Evolutionary conservation across 1,140 invertebrate genomes (phyloP).

Genomic region (Neotoxoptera formosana): DNA sequence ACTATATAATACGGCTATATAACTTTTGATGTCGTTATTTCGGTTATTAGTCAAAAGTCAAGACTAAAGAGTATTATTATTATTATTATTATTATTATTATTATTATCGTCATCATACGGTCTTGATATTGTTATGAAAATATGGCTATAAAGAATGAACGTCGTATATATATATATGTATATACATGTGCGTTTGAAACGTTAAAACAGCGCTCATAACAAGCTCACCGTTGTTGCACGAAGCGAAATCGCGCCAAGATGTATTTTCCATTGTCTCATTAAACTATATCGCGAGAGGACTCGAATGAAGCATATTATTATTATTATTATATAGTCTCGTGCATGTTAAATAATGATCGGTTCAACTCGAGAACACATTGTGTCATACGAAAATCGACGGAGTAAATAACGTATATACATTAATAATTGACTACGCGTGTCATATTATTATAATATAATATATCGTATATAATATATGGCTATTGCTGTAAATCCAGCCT

Average conservation of each 20-base stretch:
- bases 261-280: conserved; percentile 1
- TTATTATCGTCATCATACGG: neutral
- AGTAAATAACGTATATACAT: neutral
- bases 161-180: neutral
- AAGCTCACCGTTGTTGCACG: neutral
- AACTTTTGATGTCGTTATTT: conserved; percentile 10
- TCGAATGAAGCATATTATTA: neutral
- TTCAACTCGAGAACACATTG: neutral
- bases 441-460: neutral
- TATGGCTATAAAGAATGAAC: neutral
- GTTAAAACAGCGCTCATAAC: neutral
- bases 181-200: neutral
- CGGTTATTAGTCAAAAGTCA: neutral
- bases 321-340: neutral
- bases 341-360: conserved; percentile 5
- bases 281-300: neutral
- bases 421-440: neutral
- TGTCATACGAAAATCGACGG: neutral
- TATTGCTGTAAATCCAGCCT: too few species aligned
- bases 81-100: neutral
- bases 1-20: conserved; percentile 1
- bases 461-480: neutral
- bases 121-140: conserved; percentile 4
- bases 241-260: neutral
- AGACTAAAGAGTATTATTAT: conserved; percentile 18